phyloP scores from a whole-genome alignment of 2,888 invertebrate species.

The Panorpa germanica region DNA sequence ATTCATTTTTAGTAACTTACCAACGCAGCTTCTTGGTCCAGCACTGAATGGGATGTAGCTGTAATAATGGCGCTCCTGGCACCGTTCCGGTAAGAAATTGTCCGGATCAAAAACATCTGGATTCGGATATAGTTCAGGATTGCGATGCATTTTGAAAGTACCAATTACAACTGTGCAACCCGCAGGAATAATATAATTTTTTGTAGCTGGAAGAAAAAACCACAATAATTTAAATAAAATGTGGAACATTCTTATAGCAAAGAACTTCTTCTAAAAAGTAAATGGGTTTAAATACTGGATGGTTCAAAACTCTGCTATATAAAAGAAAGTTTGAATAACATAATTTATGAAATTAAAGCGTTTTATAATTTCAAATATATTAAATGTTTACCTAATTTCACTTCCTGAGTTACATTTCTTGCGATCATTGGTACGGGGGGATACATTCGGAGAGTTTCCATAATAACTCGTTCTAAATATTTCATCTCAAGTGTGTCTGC shows the following conservation, averaged over 20 bases:
- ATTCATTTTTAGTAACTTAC: slow-evolving; percentile 21
- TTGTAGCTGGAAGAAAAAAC: too few relatives aligned
- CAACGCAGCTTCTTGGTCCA: slow-evolving; percentile 63
- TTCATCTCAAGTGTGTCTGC: slow-evolving; percentile 66
- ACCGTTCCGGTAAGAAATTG: slow-evolving; percentile 59
- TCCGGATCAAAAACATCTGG: slow-evolving; percentile 58
- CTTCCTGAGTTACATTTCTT: slow-evolving; percentile 45
- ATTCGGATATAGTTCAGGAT: slow-evolving; percentile 42
- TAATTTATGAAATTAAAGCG: not conserved
- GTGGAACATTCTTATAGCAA: slow-evolving; percentile 1
- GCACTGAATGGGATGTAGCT: slow-evolving; percentile 67
- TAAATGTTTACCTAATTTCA: slow-evolving; percentile 35
- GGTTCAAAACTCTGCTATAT: not conserved
- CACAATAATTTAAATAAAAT: not conserved
- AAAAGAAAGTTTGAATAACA: too few relatives aligned
- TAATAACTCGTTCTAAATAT: slow-evolving; percentile 57
- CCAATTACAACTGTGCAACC: slow-evolving; percentile 48
- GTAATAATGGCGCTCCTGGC: slow-evolving; percentile 57
- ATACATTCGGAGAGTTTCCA: slow-evolving; percentile 58
- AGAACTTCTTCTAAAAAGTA: not conserved
- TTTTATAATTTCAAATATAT: slow-evolving; percentile 1
- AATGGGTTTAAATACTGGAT: not conserved
- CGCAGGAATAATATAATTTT: slow-evolving; percentile 43
- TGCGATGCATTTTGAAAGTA: slow-evolving; percentile 48
- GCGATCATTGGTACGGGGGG: slow-evolving; percentile 68